These are phyloP conservation scores for Hydrolagus affinis DNA, from an alignment of 2,113 vertebrate genomes.

Conservation along the genomic window DNA sequence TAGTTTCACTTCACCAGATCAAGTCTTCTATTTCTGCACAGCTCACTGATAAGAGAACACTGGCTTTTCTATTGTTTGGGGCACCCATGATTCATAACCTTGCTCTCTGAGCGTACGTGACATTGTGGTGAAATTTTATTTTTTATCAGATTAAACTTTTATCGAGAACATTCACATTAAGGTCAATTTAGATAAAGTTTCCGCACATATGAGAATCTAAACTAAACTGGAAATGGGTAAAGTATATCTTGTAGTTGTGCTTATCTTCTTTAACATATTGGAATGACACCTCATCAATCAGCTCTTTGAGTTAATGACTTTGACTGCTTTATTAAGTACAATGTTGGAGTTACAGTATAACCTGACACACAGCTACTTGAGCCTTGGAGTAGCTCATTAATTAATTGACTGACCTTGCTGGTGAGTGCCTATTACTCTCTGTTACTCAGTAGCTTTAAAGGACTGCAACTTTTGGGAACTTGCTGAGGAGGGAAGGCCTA, in stretches of 20 bases:
- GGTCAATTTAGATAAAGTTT: background rate
- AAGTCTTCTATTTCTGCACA: background rate
- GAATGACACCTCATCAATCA: background rate
- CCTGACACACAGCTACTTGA: too few species aligned
- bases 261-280: background rate
- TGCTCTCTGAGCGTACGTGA: background rate
- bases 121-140: conserved; percentile 9
- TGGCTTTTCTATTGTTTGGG: background rate
- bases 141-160: background rate
- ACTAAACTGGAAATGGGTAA: background rate
- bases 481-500: too few species aligned
- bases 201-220: background rate
- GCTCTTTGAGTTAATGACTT: background rate
- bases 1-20: background rate
- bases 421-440: too few species aligned
- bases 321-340: background rate
- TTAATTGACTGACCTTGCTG: too few species aligned
- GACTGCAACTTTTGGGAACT: too few species aligned
- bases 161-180: background rate
- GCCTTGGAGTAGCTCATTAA: too few species aligned
- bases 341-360: background rate
- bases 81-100: background rate
- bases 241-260: background rate
- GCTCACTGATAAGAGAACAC: background rate
- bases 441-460: too few species aligned